Evolutionary conservation across 2,888 invertebrate genomes (phyloP), one percentile per base, ranked within the genome.

Genomic region (Tortrix viridana): DNA sequence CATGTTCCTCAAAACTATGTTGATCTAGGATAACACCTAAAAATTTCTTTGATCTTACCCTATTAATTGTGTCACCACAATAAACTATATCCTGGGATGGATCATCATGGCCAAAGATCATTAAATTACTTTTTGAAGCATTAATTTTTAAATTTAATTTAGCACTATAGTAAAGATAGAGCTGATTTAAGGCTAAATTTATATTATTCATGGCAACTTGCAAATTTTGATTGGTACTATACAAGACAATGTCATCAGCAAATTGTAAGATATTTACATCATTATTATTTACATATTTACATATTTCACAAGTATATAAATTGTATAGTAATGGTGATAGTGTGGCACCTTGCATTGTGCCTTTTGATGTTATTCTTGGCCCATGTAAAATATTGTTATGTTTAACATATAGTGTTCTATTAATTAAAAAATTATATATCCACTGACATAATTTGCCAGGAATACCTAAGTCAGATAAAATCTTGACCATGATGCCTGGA

Each of bases 321-420:
- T 66, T 69, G n/a, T 56, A 66, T 5, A 70, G 9, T 14, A 67
- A 54, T n/a, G 68, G 68, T 5, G 65, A 67, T 6, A 69, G 19
- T 5, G 60, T 58, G 18, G 68, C 65, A 44, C 69, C 52, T 22
- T 52, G 52, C 41, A 52, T 52, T 14, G 52, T 52, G 14, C 52
- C 41, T 18, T 52, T 41, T 14, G 20, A 41, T 1, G 32, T n/a
- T 2, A 7, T 7, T 43, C 53, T 22, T 2, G 52, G 14, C 9
- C 19, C 14, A 49, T 49, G 18, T n/a, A n/a, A n/a, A n/a, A n/a
- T n/a, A n/a, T n/a, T n/a, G n/a, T n/a, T n/a, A n/a, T n/a, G n/a
- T n/a, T 26, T 49, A 49, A 49, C 49, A 49, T n/a, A 49, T 18
- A 32, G 32, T 1, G 18, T 49, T 32, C 49, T 32, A 32, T 49